phyloP scores from a whole-genome alignment of 2,797 vertebrate species.

The Champsocephalus esox region DNA sequence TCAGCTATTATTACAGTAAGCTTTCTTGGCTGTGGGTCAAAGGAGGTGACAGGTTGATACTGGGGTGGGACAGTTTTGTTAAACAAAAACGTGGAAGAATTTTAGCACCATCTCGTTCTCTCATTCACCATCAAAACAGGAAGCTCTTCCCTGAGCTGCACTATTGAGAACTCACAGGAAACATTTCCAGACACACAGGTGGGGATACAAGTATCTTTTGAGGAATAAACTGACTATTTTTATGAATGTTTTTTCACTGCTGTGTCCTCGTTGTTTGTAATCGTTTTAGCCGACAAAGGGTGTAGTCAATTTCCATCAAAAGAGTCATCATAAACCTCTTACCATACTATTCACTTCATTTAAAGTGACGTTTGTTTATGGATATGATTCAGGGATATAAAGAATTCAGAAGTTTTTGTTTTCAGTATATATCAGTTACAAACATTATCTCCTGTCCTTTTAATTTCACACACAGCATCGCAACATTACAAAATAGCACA shows the following conservation, averaged over 20 bases:
- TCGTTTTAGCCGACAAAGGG: background rate
- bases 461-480: background rate
- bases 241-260: background rate
- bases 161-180: slow-evolving; percentile 40
- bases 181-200: slow-evolving; percentile 32
- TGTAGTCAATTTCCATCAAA: background rate
- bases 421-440: slow-evolving; percentile 7
- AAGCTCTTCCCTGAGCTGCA: slow-evolving; percentile 62
- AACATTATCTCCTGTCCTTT: slow-evolving; percentile 27
- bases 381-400: slow-evolving; percentile 13
- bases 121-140: slow-evolving; percentile 73
- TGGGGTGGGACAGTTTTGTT: slow-evolving; percentile 69
- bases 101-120: slow-evolving; percentile 69
- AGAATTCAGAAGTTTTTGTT: slow-evolving; percentile 44
- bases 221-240: slow-evolving; percentile 18
- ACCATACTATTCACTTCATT: background rate
- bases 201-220: slow-evolving; percentile 24
- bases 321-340: background rate
- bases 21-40: slow-evolving; percentile 59
- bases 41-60: slow-evolving; percentile 73
- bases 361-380: slow-evolving; percentile 5
- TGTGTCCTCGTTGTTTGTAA: background rate
- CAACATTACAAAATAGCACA: too few relatives aligned
- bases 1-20: slow-evolving; percentile 53
- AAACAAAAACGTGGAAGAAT: slow-evolving; percentile 79